These are phyloP conservation scores for Bombus terrestris DNA, from an alignment of 1,140 invertebrate species.

Conservation along the genomic window DNA sequence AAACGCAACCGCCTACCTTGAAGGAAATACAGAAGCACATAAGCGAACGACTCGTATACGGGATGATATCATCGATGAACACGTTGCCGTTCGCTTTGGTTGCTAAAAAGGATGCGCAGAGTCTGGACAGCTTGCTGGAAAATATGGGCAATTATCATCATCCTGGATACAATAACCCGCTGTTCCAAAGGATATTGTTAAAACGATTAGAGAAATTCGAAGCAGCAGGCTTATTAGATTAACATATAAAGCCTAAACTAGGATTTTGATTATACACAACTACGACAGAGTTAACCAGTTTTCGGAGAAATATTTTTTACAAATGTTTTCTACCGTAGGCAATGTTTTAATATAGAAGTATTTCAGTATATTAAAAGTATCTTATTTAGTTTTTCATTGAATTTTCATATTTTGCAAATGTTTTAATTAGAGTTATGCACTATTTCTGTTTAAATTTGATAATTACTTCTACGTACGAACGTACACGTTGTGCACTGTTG, in stretches of 20 bases:
- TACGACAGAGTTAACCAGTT: background rate
- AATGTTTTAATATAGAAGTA: background rate
- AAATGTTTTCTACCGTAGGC: background rate
- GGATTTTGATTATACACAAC: background rate
- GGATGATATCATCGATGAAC: constrained; percentile 66
- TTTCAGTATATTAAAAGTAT: too few relatives aligned
- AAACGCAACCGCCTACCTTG: constrained; percentile 77
- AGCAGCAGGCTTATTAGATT: constrained; percentile 68
- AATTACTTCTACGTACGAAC: background rate
- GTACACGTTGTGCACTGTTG: background rate
- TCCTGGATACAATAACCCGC: constrained; percentile 40
- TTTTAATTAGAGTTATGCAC: too few relatives aligned
- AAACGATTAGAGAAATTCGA: constrained; percentile 70
- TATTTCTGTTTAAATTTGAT: background rate
- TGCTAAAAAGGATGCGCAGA: constrained; percentile 62
- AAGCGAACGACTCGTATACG: constrained; percentile 68
- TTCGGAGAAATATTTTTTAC: background rate
- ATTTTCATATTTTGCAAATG: too few relatives aligned
- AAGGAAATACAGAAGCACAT: constrained; percentile 74
- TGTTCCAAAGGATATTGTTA: constrained; percentile 60
- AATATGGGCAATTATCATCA: constrained; percentile 46
- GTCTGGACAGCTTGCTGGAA: constrained; percentile 70
- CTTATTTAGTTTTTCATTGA: too few relatives aligned
- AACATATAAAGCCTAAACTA: background rate
- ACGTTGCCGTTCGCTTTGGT: constrained; percentile 72